Evolutionary conservation across 2,113 vertebrate species (phyloP).

Genomic region (Thamnaconus septentrionalis): DNA sequence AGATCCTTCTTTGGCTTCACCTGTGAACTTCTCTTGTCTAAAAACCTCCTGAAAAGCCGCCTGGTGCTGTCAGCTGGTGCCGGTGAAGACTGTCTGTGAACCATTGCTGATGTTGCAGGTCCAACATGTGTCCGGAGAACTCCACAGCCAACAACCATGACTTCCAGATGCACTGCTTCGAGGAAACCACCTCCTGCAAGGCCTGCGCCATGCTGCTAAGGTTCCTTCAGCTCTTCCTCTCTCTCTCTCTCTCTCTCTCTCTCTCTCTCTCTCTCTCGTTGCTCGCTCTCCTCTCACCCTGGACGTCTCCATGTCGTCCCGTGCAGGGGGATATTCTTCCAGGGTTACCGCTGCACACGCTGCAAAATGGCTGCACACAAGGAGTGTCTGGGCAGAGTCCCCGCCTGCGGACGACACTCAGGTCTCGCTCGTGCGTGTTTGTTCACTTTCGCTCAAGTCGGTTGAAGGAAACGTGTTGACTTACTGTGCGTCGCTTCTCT

Average conservation of each 20-base stretch:
- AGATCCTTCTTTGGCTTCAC: too few relatives aligned
- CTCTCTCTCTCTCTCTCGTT: not conserved
- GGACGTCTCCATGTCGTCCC: slow-evolving; percentile 3
- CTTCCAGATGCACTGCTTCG: slow-evolving; percentile 96
- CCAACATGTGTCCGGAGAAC: slow-evolving; percentile 91
- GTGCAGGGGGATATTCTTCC: slow-evolving; percentile 88
- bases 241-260: not conserved
- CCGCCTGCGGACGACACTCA: slow-evolving; percentile 78
- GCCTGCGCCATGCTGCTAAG: slow-evolving; percentile 94
- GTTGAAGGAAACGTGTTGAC: too few relatives aligned
- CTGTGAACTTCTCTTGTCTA: too few relatives aligned
- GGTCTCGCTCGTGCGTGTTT: slow-evolving; percentile 61
- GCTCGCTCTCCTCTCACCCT: not conserved
- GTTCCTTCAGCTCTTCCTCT: slow-evolving; percentile 57
- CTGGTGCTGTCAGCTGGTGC: too few relatives aligned
- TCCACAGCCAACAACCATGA: slow-evolving; percentile 86
- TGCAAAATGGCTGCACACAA: slow-evolving; percentile 91
- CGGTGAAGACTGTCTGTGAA: slow-evolving; percentile 2
- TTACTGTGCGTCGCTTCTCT: not conserved
- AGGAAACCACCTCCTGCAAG: slow-evolving; percentile 88
- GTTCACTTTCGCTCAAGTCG: not conserved
- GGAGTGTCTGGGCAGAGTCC: slow-evolving; percentile 89
- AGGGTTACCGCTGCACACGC: slow-evolving; percentile 88
- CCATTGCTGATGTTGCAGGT: slow-evolving; percentile 69
- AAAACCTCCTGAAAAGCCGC: too few relatives aligned